Percentiles rank a stretch among this genome's conserved stretches.
Evolutionary conservation across 2,113 vertebrate species (phyloP).

Genomic region (Gadus macrocephalus): DNA sequence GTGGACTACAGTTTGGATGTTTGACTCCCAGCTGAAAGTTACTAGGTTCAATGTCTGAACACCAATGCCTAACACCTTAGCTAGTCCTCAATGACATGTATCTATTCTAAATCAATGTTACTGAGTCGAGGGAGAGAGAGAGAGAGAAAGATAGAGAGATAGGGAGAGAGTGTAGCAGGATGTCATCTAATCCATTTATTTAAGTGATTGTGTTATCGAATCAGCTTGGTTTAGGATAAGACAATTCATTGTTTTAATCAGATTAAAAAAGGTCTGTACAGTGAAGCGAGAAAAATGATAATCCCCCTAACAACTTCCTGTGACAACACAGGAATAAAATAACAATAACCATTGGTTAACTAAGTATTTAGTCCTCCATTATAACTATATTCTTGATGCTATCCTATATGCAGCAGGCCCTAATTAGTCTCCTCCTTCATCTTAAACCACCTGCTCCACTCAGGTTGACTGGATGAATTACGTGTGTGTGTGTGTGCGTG

Average conservation of each 20-base stretch:
- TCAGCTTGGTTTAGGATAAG: constrained; percentile 56
- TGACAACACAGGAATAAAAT: not conserved
- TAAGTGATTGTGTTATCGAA: constrained; percentile 55
- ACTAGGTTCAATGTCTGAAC: no score
- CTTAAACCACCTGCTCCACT: no score
- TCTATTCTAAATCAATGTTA: not conserved
- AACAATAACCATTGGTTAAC: no score
- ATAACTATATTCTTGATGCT: no score
- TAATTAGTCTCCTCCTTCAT: no score
- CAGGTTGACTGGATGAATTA: not conserved
- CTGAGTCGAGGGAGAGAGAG: not conserved
- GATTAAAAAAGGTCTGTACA: constrained; percentile 33
- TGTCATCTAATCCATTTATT: constrained; percentile 52
- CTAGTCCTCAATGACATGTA: no score
- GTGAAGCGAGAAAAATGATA: not conserved
- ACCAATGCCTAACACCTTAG: no score
- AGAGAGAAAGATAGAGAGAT: constrained; percentile 13
- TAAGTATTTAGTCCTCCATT: no score
- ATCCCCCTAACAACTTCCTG: constrained; percentile 18
- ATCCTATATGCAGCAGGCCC: no score
- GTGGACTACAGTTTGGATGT: no score
- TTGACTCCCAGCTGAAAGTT: no score
- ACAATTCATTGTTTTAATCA: constrained; percentile 50
- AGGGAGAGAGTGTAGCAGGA: constrained; percentile 1
- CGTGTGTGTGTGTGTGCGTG: not conserved